phyloP scores from a whole-genome alignment of 2,113 vertebrate genomes.

The Vombatus ursinus region DNA sequence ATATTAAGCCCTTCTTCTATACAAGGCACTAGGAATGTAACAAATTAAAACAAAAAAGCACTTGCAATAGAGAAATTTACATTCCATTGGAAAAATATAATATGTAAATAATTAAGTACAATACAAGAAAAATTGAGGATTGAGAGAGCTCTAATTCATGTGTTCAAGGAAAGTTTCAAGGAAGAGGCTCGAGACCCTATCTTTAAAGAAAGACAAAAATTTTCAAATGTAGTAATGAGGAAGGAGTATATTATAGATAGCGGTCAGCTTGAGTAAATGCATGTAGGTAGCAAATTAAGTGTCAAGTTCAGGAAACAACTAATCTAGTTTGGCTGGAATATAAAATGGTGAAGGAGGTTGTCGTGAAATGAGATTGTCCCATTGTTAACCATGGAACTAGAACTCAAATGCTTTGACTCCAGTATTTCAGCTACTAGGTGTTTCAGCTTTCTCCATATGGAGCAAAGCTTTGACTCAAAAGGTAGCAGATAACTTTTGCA shows the following conservation, averaged over 20 bases:
- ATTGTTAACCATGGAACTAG: background rate
- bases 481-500: background rate
- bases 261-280: too few species aligned
- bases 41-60: background rate
- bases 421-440: background rate
- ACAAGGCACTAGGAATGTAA: background rate
- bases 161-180: background rate
- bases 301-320: background rate
- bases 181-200: background rate
- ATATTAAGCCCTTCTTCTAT: background rate
- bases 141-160: background rate
- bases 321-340: background rate
- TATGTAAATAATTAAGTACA: background rate
- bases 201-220: background rate
- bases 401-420: background rate
- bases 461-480: background rate
- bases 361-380: background rate
- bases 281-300: too few species aligned
- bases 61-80: background rate
- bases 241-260: too few species aligned
- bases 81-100: background rate
- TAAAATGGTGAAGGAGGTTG: background rate
- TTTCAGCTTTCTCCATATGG: background rate
- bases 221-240: background rate
- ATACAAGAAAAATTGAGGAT: background rate